phyloP scores from a whole-genome alignment of 2,888 invertebrate genomes.

The Conchocele bisecta region DNA sequence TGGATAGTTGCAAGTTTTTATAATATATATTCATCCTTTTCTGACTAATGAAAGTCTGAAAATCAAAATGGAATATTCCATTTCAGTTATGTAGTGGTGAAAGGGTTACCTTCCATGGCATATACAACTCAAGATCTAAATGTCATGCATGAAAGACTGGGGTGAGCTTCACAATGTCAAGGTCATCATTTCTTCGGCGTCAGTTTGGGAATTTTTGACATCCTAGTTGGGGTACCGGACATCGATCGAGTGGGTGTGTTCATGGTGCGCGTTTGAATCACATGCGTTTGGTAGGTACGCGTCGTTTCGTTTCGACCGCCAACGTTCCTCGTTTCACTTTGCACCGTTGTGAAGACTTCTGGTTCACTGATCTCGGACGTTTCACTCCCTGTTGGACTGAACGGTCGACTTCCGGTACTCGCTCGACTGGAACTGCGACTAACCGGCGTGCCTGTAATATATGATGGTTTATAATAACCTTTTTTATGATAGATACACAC shows the following conservation, averaged over 20 bases:
- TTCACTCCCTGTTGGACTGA: constrained; percentile 96
- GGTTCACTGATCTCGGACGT: constrained; percentile 74
- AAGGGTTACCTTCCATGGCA: too few relatives aligned
- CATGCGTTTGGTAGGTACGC: constrained; percentile 80
- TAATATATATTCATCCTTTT: too few relatives aligned
- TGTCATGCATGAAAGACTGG: constrained; percentile 36
- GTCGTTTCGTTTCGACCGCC: constrained; percentile 79
- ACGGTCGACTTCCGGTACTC: constrained; percentile 88
- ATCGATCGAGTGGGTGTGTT: constrained; percentile 61
- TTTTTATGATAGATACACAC: too few relatives aligned
- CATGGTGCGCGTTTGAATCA: constrained; percentile 72
- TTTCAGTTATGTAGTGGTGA: too few relatives aligned
- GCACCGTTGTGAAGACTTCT: constrained; percentile 80
- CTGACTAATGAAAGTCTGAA: too few relatives aligned
- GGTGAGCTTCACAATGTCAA: constrained; percentile 17
- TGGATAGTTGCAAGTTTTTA: too few relatives aligned
- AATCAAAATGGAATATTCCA: too few relatives aligned
- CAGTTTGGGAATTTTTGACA: constrained; percentile 77
- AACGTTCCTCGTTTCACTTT: constrained; percentile 73
- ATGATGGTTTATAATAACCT: neutral
- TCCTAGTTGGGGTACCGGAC: constrained; percentile 61
- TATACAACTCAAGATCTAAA: too few relatives aligned
- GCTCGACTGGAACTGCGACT: constrained; percentile 86
- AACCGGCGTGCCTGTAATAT: constrained; percentile 61
- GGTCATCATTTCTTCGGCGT: constrained; percentile 63